Evolutionary conservation across 2,888 invertebrate species (phyloP).

Genomic region (Drosophila flavopinicola): DNA sequence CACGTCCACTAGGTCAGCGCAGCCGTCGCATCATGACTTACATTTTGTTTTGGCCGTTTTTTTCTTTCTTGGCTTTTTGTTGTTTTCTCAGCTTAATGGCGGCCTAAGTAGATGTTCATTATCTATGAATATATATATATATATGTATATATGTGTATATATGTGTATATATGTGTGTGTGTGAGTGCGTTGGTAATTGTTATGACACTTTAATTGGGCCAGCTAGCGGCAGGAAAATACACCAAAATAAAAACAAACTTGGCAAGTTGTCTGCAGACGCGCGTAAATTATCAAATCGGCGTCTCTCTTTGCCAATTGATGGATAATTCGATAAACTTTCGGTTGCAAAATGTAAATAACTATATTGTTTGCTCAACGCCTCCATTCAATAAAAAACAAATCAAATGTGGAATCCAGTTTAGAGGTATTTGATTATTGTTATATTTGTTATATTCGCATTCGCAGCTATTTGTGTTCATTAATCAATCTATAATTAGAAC

Average conservation of each 20-base stretch:
- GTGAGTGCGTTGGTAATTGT: slow-evolving; percentile 56
- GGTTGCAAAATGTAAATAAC: slow-evolving; percentile 18
- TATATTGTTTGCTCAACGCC: neutral
- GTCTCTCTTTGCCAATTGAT: slow-evolving; percentile 48
- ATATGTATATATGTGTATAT: slow-evolving; percentile 3
- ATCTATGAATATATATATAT: slow-evolving; percentile 10
- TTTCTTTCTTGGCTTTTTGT: slow-evolving; percentile 9
- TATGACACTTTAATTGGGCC: slow-evolving; percentile 76
- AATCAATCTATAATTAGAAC: neutral
- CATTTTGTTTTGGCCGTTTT: slow-evolving; percentile 52
- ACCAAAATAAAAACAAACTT: slow-evolving; percentile 33
- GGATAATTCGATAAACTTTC: slow-evolving; percentile 35
- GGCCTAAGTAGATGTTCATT: slow-evolving; percentile 58
- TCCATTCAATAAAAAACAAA: slow-evolving; percentile 3
- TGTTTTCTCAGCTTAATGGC: slow-evolving; percentile 47
- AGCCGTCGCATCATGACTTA: slow-evolving; percentile 56
- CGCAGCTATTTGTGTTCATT: neutral
- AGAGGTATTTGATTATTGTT: neutral
- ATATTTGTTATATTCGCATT: neutral
- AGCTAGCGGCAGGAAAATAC: slow-evolving; percentile 38
- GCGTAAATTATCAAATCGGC: slow-evolving; percentile 58
- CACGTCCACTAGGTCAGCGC: slow-evolving; percentile 73
- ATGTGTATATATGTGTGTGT: slow-evolving; percentile 14
- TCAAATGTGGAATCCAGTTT: neutral
- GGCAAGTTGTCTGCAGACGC: slow-evolving; percentile 52